These are phyloP conservation scores for Takifugu flavidus DNA, from an alignment of 2,113 vertebrate genomes.

Conservation along the genomic window DNA sequence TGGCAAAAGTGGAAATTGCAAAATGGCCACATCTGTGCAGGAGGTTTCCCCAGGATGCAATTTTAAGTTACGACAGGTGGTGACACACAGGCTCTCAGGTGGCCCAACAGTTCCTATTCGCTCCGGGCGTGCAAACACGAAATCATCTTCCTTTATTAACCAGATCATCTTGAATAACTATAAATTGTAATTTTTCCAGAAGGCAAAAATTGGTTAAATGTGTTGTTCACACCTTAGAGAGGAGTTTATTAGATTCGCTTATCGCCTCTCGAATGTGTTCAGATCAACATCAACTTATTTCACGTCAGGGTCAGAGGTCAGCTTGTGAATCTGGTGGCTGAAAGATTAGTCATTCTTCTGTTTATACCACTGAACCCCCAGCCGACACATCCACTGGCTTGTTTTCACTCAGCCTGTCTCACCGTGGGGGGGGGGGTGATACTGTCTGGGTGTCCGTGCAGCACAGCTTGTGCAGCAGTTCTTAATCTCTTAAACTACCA, in stretches of 20 bases:
- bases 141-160: background rate
- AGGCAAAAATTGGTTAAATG: background rate
- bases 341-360: background rate
- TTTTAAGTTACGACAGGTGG: slow-evolving; percentile 17
- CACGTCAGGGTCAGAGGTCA: slow-evolving; percentile 2
- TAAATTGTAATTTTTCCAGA: background rate
- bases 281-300: too few relatives aligned
- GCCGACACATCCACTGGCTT: slow-evolving; percentile 11
- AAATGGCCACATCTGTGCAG: slow-evolving; percentile 29
- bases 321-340: slow-evolving; percentile 24
- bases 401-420: background rate
- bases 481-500: background rate
- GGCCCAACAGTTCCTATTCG: slow-evolving; percentile 12
- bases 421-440: too few relatives aligned
- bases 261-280: too few relatives aligned
- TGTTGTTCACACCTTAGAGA: too few relatives aligned
- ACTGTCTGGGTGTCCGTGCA: too few relatives aligned
- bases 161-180: too few relatives aligned
- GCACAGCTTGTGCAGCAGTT: too few relatives aligned
- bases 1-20: slow-evolving; percentile 35
- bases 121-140: background rate
- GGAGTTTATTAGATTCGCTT: too few relatives aligned
- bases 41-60: slow-evolving; percentile 32
- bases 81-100: slow-evolving; percentile 11
- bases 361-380: too few relatives aligned